phyloP scores from a whole-genome alignment of 1,140 invertebrate genomes.

The Drosophila quadrilineata region DNA sequence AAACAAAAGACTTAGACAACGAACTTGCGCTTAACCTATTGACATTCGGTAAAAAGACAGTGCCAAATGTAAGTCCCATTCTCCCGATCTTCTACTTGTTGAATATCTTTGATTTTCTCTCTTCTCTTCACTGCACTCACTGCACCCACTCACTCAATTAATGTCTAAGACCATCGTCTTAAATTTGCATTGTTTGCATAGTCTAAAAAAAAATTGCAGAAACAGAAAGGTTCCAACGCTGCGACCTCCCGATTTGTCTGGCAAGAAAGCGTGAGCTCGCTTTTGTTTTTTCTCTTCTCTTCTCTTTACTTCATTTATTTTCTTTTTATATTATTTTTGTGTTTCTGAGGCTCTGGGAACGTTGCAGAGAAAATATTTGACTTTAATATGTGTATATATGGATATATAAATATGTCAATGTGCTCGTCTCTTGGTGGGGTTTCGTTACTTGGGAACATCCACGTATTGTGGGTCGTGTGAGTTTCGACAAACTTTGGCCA shows the following conservation, averaged over 20 bases:
- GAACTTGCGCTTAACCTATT: slow-evolving; percentile 71
- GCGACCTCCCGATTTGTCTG: slow-evolving; percentile 51
- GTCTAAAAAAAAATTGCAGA: slow-evolving; percentile 5
- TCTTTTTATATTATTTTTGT: slow-evolving; percentile 9
- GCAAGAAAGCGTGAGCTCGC: slow-evolving; percentile 53
- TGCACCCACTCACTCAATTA: slow-evolving; percentile 40
- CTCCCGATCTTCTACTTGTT: neutral
- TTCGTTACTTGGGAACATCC: slow-evolving; percentile 26
- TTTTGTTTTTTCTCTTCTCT: neutral
- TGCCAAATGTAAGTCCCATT: slow-evolving; percentile 18
- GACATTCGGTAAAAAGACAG: slow-evolving; percentile 49
- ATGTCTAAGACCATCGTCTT: slow-evolving; percentile 14
- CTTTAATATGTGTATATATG: slow-evolving; percentile 58
- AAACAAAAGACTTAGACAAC: slow-evolving; percentile 61
- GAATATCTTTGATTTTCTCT: neutral
- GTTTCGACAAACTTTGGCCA: neutral
- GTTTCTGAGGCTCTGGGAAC: slow-evolving; percentile 48
- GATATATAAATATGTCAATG: slow-evolving; percentile 73
- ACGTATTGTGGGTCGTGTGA: slow-evolving; percentile 35
- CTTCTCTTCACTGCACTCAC: neutral
- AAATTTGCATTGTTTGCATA: slow-evolving; percentile 66
- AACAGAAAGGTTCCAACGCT: slow-evolving; percentile 39
- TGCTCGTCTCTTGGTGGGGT: slow-evolving; percentile 48
- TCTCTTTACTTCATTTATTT: neutral
- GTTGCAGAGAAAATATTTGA: slow-evolving; percentile 69